Evolutionary conservation across 2,113 vertebrate species (phyloP), one percentile per base, ranked within the genome.

Genomic region (Bufo bufo): DNA sequence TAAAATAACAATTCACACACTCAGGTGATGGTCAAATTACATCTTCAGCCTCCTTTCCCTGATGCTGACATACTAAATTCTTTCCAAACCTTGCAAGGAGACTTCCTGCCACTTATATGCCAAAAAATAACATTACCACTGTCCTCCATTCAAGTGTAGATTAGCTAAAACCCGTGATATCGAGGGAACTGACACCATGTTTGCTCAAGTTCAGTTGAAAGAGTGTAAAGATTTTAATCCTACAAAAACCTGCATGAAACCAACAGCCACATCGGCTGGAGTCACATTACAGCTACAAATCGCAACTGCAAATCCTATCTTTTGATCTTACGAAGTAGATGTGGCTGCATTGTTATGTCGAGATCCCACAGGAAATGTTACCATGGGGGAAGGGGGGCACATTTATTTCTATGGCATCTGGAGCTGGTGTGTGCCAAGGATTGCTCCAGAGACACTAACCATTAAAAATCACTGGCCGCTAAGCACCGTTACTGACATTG

Each of bases 21-120:
- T 88, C 72, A 78, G 80, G 87, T 82, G 74, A 82, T 77, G 59
- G 80, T 83, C 69, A 54, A 8, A 77, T 88, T 88, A 83, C 87
- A 77, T 84, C 80, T 84, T 77, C 58, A 84, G 87, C 16, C 17
- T 84, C 45, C 23, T 69, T 59, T 84, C 84, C 49, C 87, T 75
- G 45, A 82, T 66, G 47, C 71, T 77, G 80, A 88, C 87, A 88
- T 3, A 19, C 65, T 75, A 66, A 88, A 75, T 77, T 81, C 81
- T 84, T 77, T 66, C 82, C 43, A 10, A 63, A 47, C 82, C 47
- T 59, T 80, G 23, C 49, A 12, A 56, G 80, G 87, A 61, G 87
- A 88, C 58, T n/a, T 50, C 43, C 72, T 82, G 72, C 84, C 87
- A 88, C 66, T 84, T 77, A 84, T 20, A 66, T 59, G 66, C 80